A percentile compares a stretch with the other conserved stretches of the same genome.
Conservation (phyloP, 2,797 vertebrate species). For the Hylomyscus alleni region DNA sequence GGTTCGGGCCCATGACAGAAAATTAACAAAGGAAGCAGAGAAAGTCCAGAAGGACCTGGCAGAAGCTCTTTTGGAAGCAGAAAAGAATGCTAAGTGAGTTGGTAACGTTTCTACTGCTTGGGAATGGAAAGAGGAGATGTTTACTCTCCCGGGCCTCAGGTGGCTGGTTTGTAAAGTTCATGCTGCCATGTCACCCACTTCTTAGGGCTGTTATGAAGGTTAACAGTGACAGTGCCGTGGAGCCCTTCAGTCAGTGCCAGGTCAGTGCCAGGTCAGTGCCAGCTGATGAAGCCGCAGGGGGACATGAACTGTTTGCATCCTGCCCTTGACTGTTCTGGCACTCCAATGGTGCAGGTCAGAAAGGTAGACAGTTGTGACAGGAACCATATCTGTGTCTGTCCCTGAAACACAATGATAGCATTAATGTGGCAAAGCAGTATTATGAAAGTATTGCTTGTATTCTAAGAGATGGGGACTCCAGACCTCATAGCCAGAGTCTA, state of each 20-base stretch:
- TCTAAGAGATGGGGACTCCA: not conserved
- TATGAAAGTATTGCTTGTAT: not conserved
- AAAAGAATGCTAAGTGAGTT: slow-evolving; percentile 92
- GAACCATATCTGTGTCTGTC: not conserved
- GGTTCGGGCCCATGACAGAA: slow-evolving; percentile 89
- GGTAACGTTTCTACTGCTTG: not conserved
- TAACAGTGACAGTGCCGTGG: not conserved
- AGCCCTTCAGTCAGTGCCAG: not conserved
- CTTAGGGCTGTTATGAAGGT: not conserved
- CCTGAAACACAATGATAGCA: not conserved
- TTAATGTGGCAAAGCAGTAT: not conserved
- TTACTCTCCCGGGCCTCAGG: not conserved
- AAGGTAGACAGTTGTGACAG: not conserved
- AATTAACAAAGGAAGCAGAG: slow-evolving; percentile 90
- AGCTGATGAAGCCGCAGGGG: not conserved
- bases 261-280: not conserved
- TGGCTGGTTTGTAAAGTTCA: not conserved
- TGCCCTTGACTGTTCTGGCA: not conserved
- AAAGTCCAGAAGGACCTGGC: slow-evolving; percentile 89
- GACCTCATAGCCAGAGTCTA: too few species aligned
- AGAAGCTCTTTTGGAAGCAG: slow-evolving; percentile 88
- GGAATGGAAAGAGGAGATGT: not conserved
- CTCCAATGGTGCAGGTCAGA: not conserved
- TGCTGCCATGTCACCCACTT: not conserved
- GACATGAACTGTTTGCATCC: not conserved